These are phyloP conservation scores for Nemurella pictetii DNA, from an alignment of 2,888 invertebrate genomes.

Conservation along the genomic window DNA sequence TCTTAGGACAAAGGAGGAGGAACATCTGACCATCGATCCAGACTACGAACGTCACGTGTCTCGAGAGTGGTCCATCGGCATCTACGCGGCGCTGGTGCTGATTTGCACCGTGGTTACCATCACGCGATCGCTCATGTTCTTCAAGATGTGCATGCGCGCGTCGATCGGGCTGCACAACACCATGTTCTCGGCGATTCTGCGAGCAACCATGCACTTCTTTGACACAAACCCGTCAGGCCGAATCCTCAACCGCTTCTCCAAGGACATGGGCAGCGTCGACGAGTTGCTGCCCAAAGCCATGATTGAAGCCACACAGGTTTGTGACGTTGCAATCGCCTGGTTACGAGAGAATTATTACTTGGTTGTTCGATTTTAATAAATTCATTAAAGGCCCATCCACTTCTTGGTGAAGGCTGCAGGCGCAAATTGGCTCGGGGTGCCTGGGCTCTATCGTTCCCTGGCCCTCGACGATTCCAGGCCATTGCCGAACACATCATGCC, in stretches of 20 bases:
- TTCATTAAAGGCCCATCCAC: no score
- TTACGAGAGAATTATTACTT: no score
- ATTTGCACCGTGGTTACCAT: conserved; percentile 47
- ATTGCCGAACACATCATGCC: no score
- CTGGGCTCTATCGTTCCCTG: no score
- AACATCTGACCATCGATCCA: not conserved
- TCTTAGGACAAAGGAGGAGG: conserved; percentile 22
- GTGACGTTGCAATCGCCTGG: no score
- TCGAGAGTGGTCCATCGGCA: not conserved
- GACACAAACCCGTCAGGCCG: conserved; percentile 79
- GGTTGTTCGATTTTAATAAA: no score
- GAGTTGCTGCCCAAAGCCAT: conserved; percentile 48
- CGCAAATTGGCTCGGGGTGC: no score
- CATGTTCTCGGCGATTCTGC: conserved; percentile 75
- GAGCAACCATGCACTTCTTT: conserved; percentile 80
- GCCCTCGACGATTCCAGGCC: no score
- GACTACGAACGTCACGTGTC: not conserved
- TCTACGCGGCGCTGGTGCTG: conserved; percentile 26
- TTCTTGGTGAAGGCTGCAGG: no score
- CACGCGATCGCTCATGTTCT: conserved; percentile 54
- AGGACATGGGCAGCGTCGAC: conserved; percentile 57
- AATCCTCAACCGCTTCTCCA: conserved; percentile 57
- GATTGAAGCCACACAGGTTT: conserved; percentile 37
- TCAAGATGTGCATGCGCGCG: conserved; percentile 73
- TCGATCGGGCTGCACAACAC: conserved; percentile 73